Evolutionary conservation across 2,888 invertebrate genomes (phyloP).

Genomic region (Chaetogeoica ovagalla): DNA sequence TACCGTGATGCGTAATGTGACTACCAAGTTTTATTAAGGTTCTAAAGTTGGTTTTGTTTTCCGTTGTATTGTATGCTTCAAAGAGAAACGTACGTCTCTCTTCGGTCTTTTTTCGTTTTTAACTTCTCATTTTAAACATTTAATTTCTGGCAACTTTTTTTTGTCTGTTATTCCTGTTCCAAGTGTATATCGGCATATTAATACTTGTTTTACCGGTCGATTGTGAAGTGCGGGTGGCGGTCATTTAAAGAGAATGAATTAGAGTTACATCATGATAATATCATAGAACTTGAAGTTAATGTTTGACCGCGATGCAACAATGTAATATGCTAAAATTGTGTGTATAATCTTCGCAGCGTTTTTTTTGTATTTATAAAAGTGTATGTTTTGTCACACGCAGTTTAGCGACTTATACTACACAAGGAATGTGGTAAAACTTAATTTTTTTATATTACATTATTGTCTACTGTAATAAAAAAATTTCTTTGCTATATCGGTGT

Average conservation of each 20-base stretch:
- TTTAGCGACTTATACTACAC: not conserved
- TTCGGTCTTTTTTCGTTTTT: not conserved
- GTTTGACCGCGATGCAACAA: too few relatives aligned
- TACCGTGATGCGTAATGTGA: not conserved
- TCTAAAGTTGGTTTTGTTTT: slow-evolving; percentile 38
- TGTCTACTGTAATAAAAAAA: not conserved
- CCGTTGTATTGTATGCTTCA: slow-evolving; percentile 14
- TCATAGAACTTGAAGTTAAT: too few relatives aligned
- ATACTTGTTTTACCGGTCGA: not conserved
- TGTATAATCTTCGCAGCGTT: too few relatives aligned
- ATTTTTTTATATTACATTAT: not conserved
- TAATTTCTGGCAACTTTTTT: not conserved
- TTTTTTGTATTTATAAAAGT: too few relatives aligned
- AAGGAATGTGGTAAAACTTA: not conserved
- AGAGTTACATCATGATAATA: too few relatives aligned
- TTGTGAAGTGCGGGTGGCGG: not conserved
- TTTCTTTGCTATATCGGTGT: not conserved
- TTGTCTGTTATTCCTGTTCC: not conserved
- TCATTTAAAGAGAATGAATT: not conserved
- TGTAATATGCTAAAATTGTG: too few relatives aligned
- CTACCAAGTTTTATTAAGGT: slow-evolving; percentile 36
- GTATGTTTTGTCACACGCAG: too few relatives aligned
- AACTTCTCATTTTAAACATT: not conserved
- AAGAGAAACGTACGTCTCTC: not conserved
- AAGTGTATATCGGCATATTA: slow-evolving; percentile 3